Evolutionary conservation across 2,888 invertebrate species (phyloP).

Genomic region (Epinotia ramella): DNA sequence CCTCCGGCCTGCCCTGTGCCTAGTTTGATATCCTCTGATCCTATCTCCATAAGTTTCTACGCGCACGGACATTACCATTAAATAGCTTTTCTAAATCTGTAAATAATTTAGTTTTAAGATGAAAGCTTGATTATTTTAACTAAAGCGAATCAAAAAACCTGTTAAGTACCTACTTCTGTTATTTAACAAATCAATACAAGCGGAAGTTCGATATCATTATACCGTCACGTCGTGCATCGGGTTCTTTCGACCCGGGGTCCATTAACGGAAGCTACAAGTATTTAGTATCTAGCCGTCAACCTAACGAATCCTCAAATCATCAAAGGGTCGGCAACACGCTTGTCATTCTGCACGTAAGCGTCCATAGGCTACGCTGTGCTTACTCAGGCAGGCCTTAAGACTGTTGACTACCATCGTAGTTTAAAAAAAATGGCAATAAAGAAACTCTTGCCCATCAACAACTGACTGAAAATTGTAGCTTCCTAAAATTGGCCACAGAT

Average conservation of each 20-base stretch:
- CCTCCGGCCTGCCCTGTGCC: too few relatives aligned
- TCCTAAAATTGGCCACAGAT: background rate
- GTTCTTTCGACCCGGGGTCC: constrained; percentile 2
- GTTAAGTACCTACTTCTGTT: background rate
- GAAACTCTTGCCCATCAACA: too few relatives aligned
- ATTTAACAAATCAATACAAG: background rate
- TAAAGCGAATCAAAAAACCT: background rate
- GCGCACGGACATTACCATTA: constrained; percentile 18
- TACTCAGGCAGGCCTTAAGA: too few relatives aligned
- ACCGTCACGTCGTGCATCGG: background rate
- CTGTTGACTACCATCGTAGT: too few relatives aligned
- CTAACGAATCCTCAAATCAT: too few relatives aligned
- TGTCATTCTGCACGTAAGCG: too few relatives aligned
- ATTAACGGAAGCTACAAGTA: too few relatives aligned
- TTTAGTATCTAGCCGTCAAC: too few relatives aligned
- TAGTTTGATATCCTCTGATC: background rate
- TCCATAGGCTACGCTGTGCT: too few relatives aligned
- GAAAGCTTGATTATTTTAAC: constrained; percentile 32
- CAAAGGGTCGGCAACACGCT: too few relatives aligned
- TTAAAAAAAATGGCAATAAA: too few relatives aligned
- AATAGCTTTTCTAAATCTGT: constrained; percentile 44
- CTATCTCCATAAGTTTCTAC: background rate
- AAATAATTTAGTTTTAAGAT: constrained; percentile 41
- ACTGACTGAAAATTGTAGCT: too few relatives aligned
- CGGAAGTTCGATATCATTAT: background rate